phyloP scores from a whole-genome alignment of 2,113 vertebrate genomes.

The Alosa alosa region DNA sequence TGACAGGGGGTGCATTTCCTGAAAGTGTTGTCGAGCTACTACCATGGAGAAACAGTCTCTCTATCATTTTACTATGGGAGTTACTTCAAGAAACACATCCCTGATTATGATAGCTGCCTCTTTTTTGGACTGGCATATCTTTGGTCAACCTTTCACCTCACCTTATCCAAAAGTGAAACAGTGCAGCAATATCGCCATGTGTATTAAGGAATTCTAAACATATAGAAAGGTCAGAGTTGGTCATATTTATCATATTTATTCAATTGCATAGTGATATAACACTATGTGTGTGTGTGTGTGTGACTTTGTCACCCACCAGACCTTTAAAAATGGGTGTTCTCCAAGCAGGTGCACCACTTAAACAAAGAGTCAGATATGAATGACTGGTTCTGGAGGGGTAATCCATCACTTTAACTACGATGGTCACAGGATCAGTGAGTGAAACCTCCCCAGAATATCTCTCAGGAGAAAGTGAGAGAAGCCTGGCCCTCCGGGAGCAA shows the following conservation, averaged over 20 bases:
- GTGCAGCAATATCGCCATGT: not conserved
- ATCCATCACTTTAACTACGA: conserved; percentile 15
- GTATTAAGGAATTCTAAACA: not conserved
- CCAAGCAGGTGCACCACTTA: not conserved
- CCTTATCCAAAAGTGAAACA: not conserved
- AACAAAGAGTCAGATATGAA: conserved; percentile 16
- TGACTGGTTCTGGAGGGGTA: not conserved
- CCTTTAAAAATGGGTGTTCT: not conserved
- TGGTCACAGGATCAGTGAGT: conserved; percentile 15
- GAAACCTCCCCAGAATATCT: not conserved
- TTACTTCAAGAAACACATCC: no score
- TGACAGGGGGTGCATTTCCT: not conserved
- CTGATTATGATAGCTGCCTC: not conserved
- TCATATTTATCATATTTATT: not conserved
- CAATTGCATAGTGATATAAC: no score
- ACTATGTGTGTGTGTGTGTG: not conserved
- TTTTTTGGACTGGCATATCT: not conserved
- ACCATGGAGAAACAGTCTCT: no score
- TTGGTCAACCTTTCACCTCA: not conserved
- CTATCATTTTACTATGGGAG: no score
- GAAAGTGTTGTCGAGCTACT: not conserved
- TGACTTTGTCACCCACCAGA: not conserved
- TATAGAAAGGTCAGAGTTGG: not conserved
- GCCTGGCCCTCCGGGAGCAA: not conserved
- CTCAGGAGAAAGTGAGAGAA: not conserved